Conservation (phyloP, 1,140 invertebrate genomes). For the Drosophila baimaii region DNA sequence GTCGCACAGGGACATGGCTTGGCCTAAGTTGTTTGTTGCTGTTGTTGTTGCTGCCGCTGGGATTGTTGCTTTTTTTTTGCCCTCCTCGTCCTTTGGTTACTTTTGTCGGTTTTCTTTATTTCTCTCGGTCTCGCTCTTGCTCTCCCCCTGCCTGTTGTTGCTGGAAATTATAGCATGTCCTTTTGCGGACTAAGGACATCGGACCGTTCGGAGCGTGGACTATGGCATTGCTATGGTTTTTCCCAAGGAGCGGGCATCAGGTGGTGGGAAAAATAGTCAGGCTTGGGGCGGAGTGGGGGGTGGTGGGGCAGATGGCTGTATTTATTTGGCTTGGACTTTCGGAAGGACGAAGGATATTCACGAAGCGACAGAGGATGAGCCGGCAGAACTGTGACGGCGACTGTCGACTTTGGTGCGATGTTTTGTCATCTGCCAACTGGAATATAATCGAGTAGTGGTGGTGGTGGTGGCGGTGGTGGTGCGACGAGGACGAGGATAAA, state of each 20-base stretch:
- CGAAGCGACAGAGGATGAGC: slow-evolving; percentile 5
- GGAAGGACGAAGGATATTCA: slow-evolving; percentile 10
- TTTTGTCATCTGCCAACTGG: slow-evolving; percentile 77
- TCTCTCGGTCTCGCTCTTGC: slow-evolving; percentile 17
- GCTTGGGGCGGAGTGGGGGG: neutral
- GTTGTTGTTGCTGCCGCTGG: slow-evolving; percentile 41
- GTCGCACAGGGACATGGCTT: slow-evolving; percentile 52
- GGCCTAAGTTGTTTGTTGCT: slow-evolving; percentile 78
- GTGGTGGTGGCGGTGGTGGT: slow-evolving; percentile 14
- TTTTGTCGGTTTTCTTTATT: slow-evolving; percentile 69
- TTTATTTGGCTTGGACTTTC: slow-evolving; percentile 58
- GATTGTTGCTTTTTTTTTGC: slow-evolving; percentile 52
- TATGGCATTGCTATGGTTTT: slow-evolving; percentile 78
- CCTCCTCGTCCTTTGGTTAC: slow-evolving; percentile 61
- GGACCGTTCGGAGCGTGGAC: slow-evolving; percentile 54
- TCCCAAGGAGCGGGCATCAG: slow-evolving; percentile 47
- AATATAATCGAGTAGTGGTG: slow-evolving; percentile 73
- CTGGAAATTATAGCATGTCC: slow-evolving; percentile 81
- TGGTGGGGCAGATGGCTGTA: slow-evolving; percentile 29
- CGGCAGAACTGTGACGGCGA: slow-evolving; percentile 43
- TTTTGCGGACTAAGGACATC: slow-evolving; percentile 65
- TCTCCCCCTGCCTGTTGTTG: slow-evolving; percentile 53
- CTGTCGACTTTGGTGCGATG: slow-evolving; percentile 58
- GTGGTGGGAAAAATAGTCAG: slow-evolving; percentile 46
- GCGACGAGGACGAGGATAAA: slow-evolving; percentile 17